Evolutionary conservation across 2,113 vertebrate genomes (phyloP), one percentile per base, ranked within the genome.

Genomic region (Pteronura brasiliensis): DNA sequence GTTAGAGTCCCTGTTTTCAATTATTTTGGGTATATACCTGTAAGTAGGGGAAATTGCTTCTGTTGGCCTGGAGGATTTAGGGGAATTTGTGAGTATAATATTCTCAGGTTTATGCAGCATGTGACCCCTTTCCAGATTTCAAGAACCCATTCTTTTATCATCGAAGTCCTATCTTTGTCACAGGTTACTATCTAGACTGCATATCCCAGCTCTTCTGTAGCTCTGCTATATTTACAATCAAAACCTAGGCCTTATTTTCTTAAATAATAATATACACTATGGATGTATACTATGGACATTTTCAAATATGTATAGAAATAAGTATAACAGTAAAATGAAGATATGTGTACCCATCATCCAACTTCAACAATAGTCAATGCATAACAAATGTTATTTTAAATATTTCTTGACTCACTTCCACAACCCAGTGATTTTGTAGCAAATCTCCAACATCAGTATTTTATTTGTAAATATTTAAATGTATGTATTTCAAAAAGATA

Each of bases 301-400:
- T 77, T 65, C 42, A 90, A 93, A 65, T 95, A 90, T 72, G 72
- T 97, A 31, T 42, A 77, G n/a, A 81, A 12, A 20, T 52, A 82
- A 18, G 79, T 84, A 47, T 47, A 71, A 63, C n/a, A 74, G 31
- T 74, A 96, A 86, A 92, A 89, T 90, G 44, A 97, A 76, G 57
- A 52, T 12, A 96, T 29, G 36, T 31, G 42, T 29, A 72, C 42
- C 29, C 20, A 79, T 90, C n/a, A 17, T 20, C 3, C 34, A 93
- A 20, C 49, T 92, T 95, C 72, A 85, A 47, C n/a, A 86, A 55
- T 86, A 82, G 69, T 79, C 39, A 89, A 4, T 81, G 27, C 20
- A 67, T 84, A 59, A 36, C 27, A 71, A 93, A 91, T 74, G 7
- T 71, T 88, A 23, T 47, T 67, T 42, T 80, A 93, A 93, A 79